phyloP scores from a whole-genome alignment of 2,113 vertebrate genomes.

The Gavia stellata region DNA sequence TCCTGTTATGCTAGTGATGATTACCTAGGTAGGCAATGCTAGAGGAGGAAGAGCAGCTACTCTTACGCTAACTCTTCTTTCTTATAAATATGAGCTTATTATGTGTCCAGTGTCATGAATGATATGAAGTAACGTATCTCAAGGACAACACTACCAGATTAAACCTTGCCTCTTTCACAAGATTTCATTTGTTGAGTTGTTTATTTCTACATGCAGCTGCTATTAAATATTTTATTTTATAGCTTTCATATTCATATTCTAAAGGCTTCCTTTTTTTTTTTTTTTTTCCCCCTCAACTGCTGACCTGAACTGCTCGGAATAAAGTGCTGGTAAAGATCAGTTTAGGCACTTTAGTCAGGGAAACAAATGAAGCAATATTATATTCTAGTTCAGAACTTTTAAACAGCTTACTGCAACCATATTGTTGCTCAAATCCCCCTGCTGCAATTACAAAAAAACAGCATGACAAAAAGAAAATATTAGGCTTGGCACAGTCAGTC shows the following conservation, averaged over 20 bases:
- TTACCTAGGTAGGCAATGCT: background rate
- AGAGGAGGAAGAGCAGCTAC: background rate
- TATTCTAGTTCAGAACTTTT: background rate
- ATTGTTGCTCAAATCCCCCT: background rate
- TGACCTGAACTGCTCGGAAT: background rate
- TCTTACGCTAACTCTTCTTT: no score
- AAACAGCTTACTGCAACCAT: background rate
- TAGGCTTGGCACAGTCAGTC: background rate
- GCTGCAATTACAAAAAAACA: background rate
- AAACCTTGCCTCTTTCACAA: background rate
- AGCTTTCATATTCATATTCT: background rate
- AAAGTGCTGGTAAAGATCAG: background rate
- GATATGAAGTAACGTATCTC: background rate
- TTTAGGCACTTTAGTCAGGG: background rate
- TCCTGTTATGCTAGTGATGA: rapidly evolving
- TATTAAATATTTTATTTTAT: background rate
- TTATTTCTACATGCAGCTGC: background rate
- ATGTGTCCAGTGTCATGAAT: background rate
- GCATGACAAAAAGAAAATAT: background rate
- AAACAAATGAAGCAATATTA: background rate
- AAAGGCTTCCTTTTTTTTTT: background rate
- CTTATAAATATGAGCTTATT: background rate
- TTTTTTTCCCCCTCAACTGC: background rate
- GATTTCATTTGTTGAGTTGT: background rate
- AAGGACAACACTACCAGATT: background rate